Conservation (phyloP, 2,888 invertebrate species). For the Acleris literana region DNA sequence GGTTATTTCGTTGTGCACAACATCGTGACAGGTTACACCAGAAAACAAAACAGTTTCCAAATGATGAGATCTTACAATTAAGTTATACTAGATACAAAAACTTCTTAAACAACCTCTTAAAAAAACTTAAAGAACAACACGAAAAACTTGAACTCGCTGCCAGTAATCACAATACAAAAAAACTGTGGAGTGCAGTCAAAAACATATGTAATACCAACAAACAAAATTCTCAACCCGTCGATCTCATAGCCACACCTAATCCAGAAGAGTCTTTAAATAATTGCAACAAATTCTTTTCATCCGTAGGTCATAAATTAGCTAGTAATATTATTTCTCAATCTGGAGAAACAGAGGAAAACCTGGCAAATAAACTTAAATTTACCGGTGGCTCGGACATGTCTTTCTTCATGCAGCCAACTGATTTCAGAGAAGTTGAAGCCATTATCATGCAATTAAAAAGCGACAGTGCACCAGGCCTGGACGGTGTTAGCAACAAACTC, state of each 20-base stretch:
- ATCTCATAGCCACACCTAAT: not conserved
- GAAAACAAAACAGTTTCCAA: not conserved
- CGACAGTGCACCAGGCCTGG: slow-evolving; percentile 1
- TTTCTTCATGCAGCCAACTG: slow-evolving; percentile 7
- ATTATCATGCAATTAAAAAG: slow-evolving; percentile 4
- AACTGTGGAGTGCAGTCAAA: not conserved
- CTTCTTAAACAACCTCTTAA: slow-evolving; percentile 4
- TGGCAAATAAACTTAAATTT: not conserved
- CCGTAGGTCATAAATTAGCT: not conserved
- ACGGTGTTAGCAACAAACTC: not conserved
- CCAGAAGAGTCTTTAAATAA: not conserved
- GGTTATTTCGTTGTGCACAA: not conserved
- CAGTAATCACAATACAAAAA: slow-evolving; percentile 3
- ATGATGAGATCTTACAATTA: not conserved
- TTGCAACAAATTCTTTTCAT: slow-evolving; percentile 6
- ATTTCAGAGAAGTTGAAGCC: slow-evolving; percentile 1
- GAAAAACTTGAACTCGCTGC: not conserved
- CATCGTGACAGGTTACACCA: slow-evolving; percentile 2
- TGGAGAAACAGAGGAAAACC: not conserved
- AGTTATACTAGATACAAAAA: slow-evolving; percentile 1
- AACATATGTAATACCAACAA: not conserved
- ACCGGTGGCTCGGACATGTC: not conserved
- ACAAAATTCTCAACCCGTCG: not conserved
- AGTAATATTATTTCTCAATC: not conserved
- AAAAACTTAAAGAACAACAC: slow-evolving; percentile 7